A percentile compares a stretch with the other conserved stretches of the same genome.
Evolutionary conservation across 2,113 vertebrate species (phyloP).

Genomic region (Leucopternis melanops): DNA sequence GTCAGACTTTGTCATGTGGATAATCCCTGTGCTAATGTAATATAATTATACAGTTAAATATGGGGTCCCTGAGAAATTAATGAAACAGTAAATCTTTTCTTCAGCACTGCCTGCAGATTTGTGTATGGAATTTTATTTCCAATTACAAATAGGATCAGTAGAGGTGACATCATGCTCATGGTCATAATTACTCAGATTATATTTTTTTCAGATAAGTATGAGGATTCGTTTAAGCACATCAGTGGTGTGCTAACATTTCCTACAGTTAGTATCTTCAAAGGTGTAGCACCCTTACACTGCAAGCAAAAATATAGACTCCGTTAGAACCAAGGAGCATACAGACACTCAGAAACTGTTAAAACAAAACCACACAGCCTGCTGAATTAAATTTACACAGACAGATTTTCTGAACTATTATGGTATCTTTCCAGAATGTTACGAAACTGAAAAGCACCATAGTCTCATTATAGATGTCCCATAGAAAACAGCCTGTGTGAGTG

Average conservation of each 20-base stretch:
- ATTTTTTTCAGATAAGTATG: slow-evolving; percentile 73
- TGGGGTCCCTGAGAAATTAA: too few species aligned
- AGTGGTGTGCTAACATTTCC: slow-evolving; percentile 84
- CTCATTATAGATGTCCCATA: not conserved
- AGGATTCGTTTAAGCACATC: slow-evolving; percentile 81
- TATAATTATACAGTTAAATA: too few species aligned
- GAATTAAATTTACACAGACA: not conserved
- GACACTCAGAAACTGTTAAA: not conserved
- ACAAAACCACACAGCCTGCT: not conserved
- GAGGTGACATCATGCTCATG: too few species aligned
- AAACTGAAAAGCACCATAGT: not conserved
- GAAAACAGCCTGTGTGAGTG: not conserved
- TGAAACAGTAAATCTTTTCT: too few species aligned
- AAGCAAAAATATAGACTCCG: not conserved
- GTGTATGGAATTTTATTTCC: too few species aligned
- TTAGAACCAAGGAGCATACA: not conserved
- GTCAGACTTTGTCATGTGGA: too few species aligned
- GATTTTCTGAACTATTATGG: not conserved
- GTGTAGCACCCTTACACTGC: slow-evolving; percentile 70
- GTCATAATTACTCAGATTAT: too few species aligned
- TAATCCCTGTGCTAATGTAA: too few species aligned
- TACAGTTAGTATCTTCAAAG: slow-evolving; percentile 78
- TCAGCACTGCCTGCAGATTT: too few species aligned
- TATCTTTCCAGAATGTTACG: not conserved
- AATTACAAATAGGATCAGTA: too few species aligned